Base-by-base conservation (phyloP, 1,140 invertebrate species). In the Drosophila leontia region DNA sequence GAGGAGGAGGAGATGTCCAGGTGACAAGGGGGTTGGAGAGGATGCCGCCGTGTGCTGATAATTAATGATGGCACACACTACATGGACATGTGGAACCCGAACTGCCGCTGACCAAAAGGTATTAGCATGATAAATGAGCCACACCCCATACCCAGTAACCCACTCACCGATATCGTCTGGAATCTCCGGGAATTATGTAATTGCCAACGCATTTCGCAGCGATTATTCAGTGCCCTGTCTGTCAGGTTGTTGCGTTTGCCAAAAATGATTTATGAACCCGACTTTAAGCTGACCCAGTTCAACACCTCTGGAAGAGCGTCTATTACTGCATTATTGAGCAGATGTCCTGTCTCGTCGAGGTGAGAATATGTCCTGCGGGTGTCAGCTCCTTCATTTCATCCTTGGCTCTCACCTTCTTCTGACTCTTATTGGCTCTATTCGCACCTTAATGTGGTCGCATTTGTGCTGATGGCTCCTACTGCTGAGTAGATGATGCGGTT, bases 61-160 rank as follows among this genome's bases (percentile, higher is more conserved):
- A 90, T 90, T 90, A 90, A 88, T 88, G 84, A 88, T 87, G 68
- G 67, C 74, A 57, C 47, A 47, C 35, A 63, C 13, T 74, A 67
- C 60, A 57, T 37, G 42, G 45, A 74, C 50, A 69, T 61, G 61
- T 48, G 77, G 64, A 45, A 61, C 55, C 76, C 70, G 68, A 60
- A 26, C 59, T 71, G 69, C 37, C 53, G 57, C 44, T 71, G 69
- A 72, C 75, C 63, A 59, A 70, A 79, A 79, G 77, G 77, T 79
- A 90, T 88, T 88, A 88, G 84, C 70, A 88, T 88, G 84, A 88
- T 88, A 90, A 90, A 88, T 88, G 81, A 74, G 60, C 37, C 35
- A 7, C 41, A 37, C 41, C 47, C 60, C 67, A 61, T 67, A 13
- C 58, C 37, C 48, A 57, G 17, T 69, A 82, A 79, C 77, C 79